phyloP scores from a whole-genome alignment of 1,140 invertebrate genomes.

The Heliconius hermathena region DNA sequence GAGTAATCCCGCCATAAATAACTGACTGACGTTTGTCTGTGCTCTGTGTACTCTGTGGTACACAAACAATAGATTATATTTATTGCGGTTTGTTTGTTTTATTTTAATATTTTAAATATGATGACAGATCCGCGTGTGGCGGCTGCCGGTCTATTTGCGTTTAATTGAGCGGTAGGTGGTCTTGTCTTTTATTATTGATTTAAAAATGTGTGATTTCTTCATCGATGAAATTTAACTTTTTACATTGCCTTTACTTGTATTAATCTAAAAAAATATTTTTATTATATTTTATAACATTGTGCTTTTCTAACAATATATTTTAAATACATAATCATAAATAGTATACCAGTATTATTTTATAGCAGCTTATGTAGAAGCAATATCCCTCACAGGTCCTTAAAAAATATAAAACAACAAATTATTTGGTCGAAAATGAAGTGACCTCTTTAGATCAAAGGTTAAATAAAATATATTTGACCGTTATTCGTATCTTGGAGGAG shows the following conservation, averaged over 20 bases:
- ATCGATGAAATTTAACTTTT: no score
- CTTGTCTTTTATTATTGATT: not conserved
- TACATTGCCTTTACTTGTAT: no score
- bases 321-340: no score
- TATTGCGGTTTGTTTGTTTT: slow-evolving; percentile 28
- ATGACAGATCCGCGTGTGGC: not conserved
- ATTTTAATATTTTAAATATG: slow-evolving; percentile 14
- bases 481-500: slow-evolving; percentile 40
- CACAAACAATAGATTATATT: slow-evolving; percentile 47
- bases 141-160: not conserved
- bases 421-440: not conserved
- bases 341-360: no score
- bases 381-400: not conserved
- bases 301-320: no score
- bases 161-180: not conserved
- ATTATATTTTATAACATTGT: no score
- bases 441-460: slow-evolving; percentile 15
- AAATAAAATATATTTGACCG: slow-evolving; percentile 38
- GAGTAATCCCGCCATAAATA: slow-evolving; percentile 71
- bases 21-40: slow-evolving; percentile 62
- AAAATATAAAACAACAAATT: not conserved
- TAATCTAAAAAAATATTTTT: no score
- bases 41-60: slow-evolving; percentile 47
- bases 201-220: not conserved
- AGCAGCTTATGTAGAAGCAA: not conserved